phyloP scores from a whole-genome alignment of 1,140 invertebrate genomes.

The Belonocnema kinseyi region DNA sequence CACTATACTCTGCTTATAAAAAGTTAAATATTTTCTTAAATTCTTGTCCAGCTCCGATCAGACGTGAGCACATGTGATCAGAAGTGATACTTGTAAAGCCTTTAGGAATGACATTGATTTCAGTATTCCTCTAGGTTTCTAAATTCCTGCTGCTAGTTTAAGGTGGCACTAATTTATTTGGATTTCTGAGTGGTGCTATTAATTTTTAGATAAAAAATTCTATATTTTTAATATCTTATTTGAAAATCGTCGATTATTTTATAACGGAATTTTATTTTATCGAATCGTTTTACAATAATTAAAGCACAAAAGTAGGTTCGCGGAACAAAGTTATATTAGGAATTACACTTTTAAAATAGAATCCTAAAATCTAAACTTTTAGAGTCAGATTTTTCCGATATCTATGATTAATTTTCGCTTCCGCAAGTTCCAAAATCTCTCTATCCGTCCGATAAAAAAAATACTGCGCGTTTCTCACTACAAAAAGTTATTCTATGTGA shows the following conservation, averaged over 20 bases:
- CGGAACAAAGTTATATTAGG: not conserved
- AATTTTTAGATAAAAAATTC: too few relatives aligned
- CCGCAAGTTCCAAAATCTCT: not conserved
- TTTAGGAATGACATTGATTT: not conserved
- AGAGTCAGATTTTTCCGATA: not conserved
- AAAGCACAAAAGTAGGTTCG: not conserved
- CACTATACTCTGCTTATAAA: too few relatives aligned
- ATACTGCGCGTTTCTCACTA: not conserved
- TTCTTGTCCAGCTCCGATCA: too few relatives aligned
- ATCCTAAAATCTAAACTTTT: not conserved
- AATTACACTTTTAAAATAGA: not conserved
- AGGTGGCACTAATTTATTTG: too few relatives aligned
- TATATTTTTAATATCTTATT: too few relatives aligned
- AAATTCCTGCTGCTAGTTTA: not conserved
- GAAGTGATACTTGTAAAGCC: constrained; percentile 3
- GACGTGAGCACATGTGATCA: not conserved
- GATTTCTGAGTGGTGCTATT: too few relatives aligned
- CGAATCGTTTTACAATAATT: not conserved
- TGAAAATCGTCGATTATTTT: too few relatives aligned
- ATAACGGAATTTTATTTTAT: too few relatives aligned
- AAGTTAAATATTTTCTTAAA: too few relatives aligned
- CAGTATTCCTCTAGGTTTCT: not conserved
- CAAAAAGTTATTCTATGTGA: not conserved
- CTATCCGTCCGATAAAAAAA: constrained; percentile 15
- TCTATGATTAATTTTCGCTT: not conserved